Evolutionary conservation across 2,888 invertebrate species (phyloP).

Genomic region (Acanthosepion pharaonis): DNA sequence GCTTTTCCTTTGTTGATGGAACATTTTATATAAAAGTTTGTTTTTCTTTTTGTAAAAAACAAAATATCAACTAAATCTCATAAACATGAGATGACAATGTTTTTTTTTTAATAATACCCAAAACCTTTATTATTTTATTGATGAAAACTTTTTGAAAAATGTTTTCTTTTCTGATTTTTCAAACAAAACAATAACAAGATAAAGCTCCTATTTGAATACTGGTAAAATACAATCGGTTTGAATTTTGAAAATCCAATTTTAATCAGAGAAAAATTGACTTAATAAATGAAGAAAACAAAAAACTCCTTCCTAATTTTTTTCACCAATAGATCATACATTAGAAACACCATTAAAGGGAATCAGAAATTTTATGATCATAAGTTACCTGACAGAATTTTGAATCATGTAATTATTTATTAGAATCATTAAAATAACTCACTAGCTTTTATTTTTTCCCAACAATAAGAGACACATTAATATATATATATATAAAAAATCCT

Average conservation of each 20-base stretch:
- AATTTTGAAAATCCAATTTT: background rate
- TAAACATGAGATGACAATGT: background rate
- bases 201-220: background rate
- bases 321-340: background rate
- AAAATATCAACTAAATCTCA: background rate
- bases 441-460: background rate
- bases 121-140: background rate
- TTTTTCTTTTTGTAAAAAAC: background rate
- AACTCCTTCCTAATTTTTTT: background rate
- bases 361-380: background rate
- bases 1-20: background rate
- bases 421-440: background rate
- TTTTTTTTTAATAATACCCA: background rate
- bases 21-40: background rate
- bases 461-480: background rate
- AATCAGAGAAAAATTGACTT: background rate
- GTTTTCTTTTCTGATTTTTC: background rate
- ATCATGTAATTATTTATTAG: background rate
- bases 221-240: background rate
- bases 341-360: background rate
- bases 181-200: background rate
- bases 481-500: background rate
- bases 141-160: background rate
- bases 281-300: background rate
- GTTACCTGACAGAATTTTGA: background rate